These are phyloP conservation scores for Callionymus lyra DNA, from an alignment of 2,113 vertebrate genomes.

Conservation along the genomic window DNA sequence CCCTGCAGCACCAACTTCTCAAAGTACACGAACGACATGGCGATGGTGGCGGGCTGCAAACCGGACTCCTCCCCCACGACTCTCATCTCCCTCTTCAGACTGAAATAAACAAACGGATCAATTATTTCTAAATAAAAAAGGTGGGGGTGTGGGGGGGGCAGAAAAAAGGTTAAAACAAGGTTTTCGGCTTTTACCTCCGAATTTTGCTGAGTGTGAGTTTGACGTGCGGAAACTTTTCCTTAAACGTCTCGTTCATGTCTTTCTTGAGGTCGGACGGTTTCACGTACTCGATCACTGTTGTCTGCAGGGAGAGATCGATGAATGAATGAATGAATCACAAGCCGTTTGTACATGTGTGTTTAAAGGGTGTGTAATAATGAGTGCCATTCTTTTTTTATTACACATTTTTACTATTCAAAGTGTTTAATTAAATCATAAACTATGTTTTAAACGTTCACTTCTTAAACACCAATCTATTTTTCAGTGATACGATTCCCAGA, in stretches of 20 bases:
- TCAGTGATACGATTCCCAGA: background rate
- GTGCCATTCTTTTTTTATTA: too few relatives aligned
- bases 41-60: slow-evolving; percentile 85
- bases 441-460: background rate
- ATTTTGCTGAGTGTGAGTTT: slow-evolving; percentile 94
- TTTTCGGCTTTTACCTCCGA: slow-evolving; percentile 90
- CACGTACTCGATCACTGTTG: slow-evolving; percentile 95
- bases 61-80: slow-evolving; percentile 78
- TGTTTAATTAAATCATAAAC: too few relatives aligned
- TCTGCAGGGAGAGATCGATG: slow-evolving; percentile 66
- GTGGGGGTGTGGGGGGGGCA: too few relatives aligned
- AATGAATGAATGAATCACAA: background rate
- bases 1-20: slow-evolving; percentile 95
- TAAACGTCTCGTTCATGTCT: slow-evolving; percentile 98
- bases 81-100: slow-evolving; percentile 90
- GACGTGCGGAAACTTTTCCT: slow-evolving; percentile 93
- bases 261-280: slow-evolving; percentile 96
- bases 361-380: background rate
- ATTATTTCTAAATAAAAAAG: too few relatives aligned
- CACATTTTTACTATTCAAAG: too few relatives aligned
- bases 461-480: background rate
- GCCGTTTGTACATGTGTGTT: background rate
- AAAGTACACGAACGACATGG: slow-evolving; percentile 96
- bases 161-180: too few relatives aligned
- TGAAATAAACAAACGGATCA: slow-evolving; percentile 30